Conservation (phyloP, 1,140 invertebrate genomes). For the Bathynomus jamesi region DNA sequence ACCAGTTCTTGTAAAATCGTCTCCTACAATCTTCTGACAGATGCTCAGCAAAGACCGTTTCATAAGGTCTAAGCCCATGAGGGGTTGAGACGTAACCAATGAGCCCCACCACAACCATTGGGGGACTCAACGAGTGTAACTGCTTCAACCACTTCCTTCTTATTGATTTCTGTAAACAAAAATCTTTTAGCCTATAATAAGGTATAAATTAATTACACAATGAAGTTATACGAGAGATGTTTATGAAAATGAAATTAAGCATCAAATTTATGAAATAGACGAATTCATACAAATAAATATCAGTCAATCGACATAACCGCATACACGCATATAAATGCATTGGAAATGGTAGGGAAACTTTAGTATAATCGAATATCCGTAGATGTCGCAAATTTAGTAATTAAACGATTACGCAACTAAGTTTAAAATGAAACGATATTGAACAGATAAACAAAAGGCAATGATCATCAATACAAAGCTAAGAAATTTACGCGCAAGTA, state of each 20-base stretch:
- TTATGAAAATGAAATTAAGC: too few relatives aligned
- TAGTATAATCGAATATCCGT: not conserved
- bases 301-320: too few relatives aligned
- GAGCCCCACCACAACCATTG: slow-evolving; percentile 94
- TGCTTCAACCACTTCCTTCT: slow-evolving; percentile 99
- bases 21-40: slow-evolving; percentile 95
- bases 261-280: not conserved
- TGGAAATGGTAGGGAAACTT: too few relatives aligned
- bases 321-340: too few relatives aligned
- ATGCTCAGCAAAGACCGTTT: slow-evolving; percentile 98
- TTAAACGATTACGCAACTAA: too few relatives aligned
- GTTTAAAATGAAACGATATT: not conserved
- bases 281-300: not conserved
- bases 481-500: too few relatives aligned
- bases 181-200: not conserved
- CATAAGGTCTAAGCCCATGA: slow-evolving; percentile 83
- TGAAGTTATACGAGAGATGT: too few relatives aligned
- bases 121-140: slow-evolving; percentile 98
- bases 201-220: not conserved
- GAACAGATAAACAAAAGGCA: not conserved
- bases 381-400: too few relatives aligned
- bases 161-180: slow-evolving; percentile 81
- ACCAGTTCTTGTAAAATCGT: slow-evolving; percentile 99
- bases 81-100: slow-evolving; percentile 99
- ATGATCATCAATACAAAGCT: not conserved